Conservation (phyloP, 2,888 invertebrate species). For the Cheilosia urbana region DNA sequence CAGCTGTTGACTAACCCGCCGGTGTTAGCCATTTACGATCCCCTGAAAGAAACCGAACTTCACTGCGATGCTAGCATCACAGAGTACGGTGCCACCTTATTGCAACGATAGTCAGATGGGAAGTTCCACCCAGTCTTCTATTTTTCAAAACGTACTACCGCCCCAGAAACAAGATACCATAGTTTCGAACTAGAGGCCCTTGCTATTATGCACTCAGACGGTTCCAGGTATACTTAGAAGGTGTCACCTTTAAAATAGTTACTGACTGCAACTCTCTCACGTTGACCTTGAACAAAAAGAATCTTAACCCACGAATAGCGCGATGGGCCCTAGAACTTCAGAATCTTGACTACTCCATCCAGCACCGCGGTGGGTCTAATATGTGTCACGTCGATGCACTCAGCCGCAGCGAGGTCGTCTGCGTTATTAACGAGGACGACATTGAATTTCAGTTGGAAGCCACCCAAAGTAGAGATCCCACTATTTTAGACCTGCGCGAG, state of each 20-base stretch:
- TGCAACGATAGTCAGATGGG: constrained; percentile 71
- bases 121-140: constrained; percentile 78
- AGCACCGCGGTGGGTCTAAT: constrained; percentile 29
- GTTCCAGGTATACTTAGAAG: constrained; percentile 77
- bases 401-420: constrained; percentile 11
- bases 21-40: too few species aligned
- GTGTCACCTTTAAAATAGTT: constrained; percentile 76
- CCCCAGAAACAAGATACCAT: constrained; percentile 77
- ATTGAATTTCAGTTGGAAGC: constrained; percentile 42
- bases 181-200: too few species aligned
- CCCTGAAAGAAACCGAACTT: too few species aligned
- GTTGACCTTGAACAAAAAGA: too few species aligned
- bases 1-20: too few species aligned
- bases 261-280: too few species aligned
- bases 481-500: too few species aligned
- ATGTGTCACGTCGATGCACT: constrained; percentile 57
- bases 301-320: too few species aligned
- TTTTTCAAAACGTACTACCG: constrained; percentile 78
- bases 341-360: constrained; percentile 54
- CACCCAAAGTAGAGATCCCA: constrained; percentile 41
- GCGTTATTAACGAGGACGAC: constrained; percentile 6
- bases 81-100: constrained; percentile 77
- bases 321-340: constrained; percentile 69
- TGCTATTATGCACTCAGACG: constrained; percentile 77
- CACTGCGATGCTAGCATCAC: too few species aligned